Evolutionary conservation across 2,113 vertebrate species (phyloP).

Genomic region (Ictalurus furcatus): DNA sequence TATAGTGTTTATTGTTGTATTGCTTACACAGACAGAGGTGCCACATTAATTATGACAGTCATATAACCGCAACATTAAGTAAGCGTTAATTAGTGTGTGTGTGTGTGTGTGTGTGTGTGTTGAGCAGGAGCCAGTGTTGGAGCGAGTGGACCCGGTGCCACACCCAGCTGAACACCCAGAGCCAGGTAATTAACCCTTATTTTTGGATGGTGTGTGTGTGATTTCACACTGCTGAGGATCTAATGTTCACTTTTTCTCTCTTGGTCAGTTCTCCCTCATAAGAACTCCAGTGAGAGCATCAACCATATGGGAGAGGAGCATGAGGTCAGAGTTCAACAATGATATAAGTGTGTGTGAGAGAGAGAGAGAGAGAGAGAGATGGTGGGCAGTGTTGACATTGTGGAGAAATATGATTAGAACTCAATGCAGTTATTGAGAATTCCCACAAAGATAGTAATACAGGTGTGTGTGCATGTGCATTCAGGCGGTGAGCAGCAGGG

Average conservation of each 20-base stretch:
- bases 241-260: background rate
- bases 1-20: background rate
- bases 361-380: background rate
- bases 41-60: background rate
- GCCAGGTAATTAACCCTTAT: constrained; percentile 73
- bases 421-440: background rate
- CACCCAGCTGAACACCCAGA: constrained; percentile 80
- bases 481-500: constrained; percentile 89
- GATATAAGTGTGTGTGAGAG: background rate
- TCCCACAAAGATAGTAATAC: background rate
- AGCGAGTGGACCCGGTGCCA: constrained; percentile 74
- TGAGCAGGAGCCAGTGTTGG: constrained; percentile 82
- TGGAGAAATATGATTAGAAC: background rate
- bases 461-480: constrained; percentile 25
- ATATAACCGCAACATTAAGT: background rate
- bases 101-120: constrained; percentile 20
- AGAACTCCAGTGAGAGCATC: constrained; percentile 90
- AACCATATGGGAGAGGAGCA: constrained; percentile 92
- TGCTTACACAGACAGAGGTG: background rate
- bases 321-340: constrained; percentile 78
- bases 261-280: constrained; percentile 78
- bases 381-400: background rate
- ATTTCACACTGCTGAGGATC: background rate
- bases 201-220: background rate
- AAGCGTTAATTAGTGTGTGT: background rate